Evolutionary conservation across 2,888 invertebrate species (phyloP).

Genomic region (Odontocerum albicorne): DNA sequence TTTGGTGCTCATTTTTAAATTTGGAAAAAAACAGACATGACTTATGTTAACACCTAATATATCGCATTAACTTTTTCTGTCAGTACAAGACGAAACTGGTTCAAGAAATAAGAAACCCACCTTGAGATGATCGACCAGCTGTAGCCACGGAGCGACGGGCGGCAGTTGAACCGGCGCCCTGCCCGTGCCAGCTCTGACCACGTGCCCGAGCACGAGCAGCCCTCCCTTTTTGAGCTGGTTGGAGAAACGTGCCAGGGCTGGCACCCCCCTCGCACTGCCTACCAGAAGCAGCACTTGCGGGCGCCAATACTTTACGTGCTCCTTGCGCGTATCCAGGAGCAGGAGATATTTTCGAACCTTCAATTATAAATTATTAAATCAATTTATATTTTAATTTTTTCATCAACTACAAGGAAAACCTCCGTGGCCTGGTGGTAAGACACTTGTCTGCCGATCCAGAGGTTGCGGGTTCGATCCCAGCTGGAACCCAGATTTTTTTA

Average conservation of each 20-base stretch:
- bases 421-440: neutral
- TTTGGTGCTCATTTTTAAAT: too few relatives aligned
- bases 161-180: conserved; percentile 50
- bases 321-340: conserved; percentile 92
- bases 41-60: too few relatives aligned
- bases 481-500: too few relatives aligned
- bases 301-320: conserved; percentile 99
- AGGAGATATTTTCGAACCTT: conserved; percentile 93
- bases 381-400: conserved; percentile 1
- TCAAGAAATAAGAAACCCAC: too few relatives aligned
- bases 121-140: conserved; percentile 91
- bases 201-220: conserved; percentile 54
- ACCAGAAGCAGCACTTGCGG: conserved; percentile 95
- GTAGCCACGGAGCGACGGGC: conserved; percentile 87
- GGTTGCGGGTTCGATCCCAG: too few relatives aligned
- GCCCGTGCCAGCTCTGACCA: conserved; percentile 47
- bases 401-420: neutral
- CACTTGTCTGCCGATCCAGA: too few relatives aligned
- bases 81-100: too few relatives aligned
- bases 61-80: too few relatives aligned
- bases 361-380: conserved; percentile 23
- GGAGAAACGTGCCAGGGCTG: conserved; percentile 93
- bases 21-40: too few relatives aligned
- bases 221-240: conserved; percentile 94
- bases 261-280: conserved; percentile 85